phyloP scores from a whole-genome alignment of 2,113 vertebrate genomes.

The Pelodiscus sinensis region DNA sequence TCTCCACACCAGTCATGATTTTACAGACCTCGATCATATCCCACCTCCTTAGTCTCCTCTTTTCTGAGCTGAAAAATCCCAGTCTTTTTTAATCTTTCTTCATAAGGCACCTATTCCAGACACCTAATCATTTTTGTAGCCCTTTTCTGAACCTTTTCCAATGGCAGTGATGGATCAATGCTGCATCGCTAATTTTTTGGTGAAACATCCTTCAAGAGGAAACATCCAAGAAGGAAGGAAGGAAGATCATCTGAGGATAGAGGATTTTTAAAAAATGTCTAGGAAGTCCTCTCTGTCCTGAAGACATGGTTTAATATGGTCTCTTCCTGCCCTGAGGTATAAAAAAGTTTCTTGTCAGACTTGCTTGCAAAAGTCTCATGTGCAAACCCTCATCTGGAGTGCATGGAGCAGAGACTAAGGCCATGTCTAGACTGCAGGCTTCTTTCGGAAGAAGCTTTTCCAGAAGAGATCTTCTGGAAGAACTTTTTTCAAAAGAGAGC shows the following conservation, averaged over 20 bases:
- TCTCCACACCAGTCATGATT: too few species aligned
- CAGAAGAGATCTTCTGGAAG: too few species aligned
- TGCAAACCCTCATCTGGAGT: not conserved
- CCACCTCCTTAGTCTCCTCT: too few species aligned
- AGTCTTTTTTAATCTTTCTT: too few species aligned
- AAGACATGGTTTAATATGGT: not conserved
- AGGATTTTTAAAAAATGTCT: conserved; percentile 25
- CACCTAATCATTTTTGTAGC: too few species aligned
- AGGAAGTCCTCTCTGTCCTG: not conserved
- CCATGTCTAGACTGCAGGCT: too few species aligned
- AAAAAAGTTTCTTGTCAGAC: conserved; percentile 20
- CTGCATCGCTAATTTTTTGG: not conserved
- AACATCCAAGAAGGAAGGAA: not conserved
- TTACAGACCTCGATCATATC: too few species aligned
- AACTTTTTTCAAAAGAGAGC: too few species aligned
- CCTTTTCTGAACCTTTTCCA: too few species aligned
- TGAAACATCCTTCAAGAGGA: not conserved
- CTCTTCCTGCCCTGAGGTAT: not conserved
- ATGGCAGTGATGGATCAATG: not conserved
- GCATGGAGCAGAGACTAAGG: not conserved
- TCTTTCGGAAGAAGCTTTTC: too few species aligned
- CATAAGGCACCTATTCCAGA: too few species aligned
- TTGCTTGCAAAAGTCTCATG: not conserved
- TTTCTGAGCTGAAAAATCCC: too few species aligned
- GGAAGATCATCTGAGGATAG: conserved; percentile 1